A percentile compares a stretch with the other conserved stretches of the same genome.
Conservation (phyloP, 2,888 invertebrate species). For the Synergus japonicus region DNA sequence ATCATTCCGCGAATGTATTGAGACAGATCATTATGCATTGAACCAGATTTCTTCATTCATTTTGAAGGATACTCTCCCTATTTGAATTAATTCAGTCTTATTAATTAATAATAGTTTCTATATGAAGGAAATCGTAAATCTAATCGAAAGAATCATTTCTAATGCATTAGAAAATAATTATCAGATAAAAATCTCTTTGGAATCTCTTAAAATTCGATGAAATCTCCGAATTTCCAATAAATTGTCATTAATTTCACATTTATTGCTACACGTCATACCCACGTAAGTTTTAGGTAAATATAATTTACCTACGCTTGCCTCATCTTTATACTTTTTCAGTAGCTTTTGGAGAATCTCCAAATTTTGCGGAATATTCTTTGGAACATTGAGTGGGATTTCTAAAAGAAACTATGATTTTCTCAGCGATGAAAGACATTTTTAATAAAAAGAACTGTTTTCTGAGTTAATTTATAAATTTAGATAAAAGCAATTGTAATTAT, state of each 20-base stretch:
- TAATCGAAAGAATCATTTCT: no score
- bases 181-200: no score
- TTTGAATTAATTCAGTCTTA: background rate
- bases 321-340: background rate
- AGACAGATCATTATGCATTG: constrained; percentile 29
- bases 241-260: background rate
- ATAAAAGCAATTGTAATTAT: no score
- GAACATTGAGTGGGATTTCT: constrained; percentile 18
- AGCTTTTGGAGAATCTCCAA: constrained; percentile 25
- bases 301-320: constrained; percentile 2
- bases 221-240: background rate
- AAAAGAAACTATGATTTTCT: constrained; percentile 30
- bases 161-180: no score
- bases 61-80: constrained; percentile 12
- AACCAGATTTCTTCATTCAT: constrained; percentile 26
- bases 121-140: no score
- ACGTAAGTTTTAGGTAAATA: constrained; percentile 1
- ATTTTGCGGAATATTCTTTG: constrained; percentile 27
- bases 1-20: constrained; percentile 45
- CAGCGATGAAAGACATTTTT: background rate
- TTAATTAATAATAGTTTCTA: no score
- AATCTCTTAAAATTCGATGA: no score
- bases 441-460: no score
- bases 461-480: no score
- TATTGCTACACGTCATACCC: background rate